Evolutionary conservation across 2,113 vertebrate species (phyloP).

Genomic region (Clarias magur): DNA sequence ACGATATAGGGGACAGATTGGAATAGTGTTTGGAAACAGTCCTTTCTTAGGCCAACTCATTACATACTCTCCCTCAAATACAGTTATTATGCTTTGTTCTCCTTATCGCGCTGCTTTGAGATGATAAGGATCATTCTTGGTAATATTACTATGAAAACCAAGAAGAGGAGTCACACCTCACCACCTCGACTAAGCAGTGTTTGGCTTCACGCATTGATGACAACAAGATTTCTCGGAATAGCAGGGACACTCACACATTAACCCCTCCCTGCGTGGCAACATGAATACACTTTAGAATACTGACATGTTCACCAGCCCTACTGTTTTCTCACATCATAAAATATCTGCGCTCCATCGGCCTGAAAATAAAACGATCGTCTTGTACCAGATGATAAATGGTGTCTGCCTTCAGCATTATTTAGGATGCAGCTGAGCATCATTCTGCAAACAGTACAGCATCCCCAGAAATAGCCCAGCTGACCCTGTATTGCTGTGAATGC

Average conservation of each 20-base stretch:
- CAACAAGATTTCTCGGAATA: background rate
- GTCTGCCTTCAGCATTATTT: background rate
- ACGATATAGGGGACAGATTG: background rate
- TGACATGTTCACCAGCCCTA: background rate
- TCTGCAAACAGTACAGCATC: slow-evolving; percentile 18
- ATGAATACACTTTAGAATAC: background rate
- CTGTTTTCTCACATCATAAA: background rate
- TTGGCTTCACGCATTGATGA: background rate
- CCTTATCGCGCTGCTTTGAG: background rate
- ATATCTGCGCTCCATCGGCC: background rate
- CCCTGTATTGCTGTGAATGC: slow-evolving; percentile 51
- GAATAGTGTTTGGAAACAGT: background rate
- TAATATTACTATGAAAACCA: background rate
- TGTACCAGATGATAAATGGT: background rate
- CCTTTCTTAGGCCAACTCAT: background rate
- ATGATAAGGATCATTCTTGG: background rate
- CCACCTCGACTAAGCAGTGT: background rate
- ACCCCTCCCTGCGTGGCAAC: background rate
- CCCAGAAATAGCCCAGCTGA: slow-evolving; percentile 64
- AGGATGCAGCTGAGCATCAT: slow-evolving; percentile 12
- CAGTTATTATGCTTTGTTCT: background rate
- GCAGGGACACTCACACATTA: background rate
- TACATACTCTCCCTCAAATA: too few species aligned
- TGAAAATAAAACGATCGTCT: background rate
- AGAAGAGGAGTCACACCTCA: background rate